A percentile compares a stretch with the other conserved stretches of the same genome.
phyloP scores from a whole-genome alignment of 2,797 vertebrate genomes.

The Pitangus sulphuratus region DNA sequence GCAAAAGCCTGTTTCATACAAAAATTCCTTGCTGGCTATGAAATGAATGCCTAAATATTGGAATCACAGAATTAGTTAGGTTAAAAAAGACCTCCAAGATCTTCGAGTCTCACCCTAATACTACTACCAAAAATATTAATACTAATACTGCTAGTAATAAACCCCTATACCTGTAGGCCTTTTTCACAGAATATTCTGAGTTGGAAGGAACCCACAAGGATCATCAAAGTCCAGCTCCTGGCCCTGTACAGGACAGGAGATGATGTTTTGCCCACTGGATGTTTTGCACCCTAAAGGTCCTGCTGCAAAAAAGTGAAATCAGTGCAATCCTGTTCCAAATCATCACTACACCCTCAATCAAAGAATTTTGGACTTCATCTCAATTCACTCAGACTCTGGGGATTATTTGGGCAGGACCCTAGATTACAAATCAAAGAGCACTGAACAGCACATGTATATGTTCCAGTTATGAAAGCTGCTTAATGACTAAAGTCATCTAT shows the following conservation, averaged over 20 bases:
- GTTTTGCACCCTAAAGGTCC: not conserved
- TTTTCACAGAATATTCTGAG: not conserved
- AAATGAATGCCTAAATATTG: not conserved
- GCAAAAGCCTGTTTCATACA: not conserved
- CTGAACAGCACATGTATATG: not conserved
- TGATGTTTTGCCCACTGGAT: not conserved
- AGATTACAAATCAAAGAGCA: constrained; percentile 36
- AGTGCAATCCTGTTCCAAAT: not conserved
- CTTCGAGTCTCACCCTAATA: not conserved
- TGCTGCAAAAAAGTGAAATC: not conserved
- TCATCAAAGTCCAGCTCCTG: not conserved
- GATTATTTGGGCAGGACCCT: constrained; percentile 33
- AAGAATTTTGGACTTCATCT: constrained; percentile 32
- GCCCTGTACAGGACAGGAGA: not conserved
- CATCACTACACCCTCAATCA: not conserved
- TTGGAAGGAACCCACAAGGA: not conserved
- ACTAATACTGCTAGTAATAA: not conserved
- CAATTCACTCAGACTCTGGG: not conserved
- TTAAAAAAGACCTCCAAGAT: not conserved
- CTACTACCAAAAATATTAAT: not conserved
- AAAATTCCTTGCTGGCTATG: not conserved
- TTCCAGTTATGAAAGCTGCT: constrained; percentile 56
- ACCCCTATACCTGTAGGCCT: not conserved
- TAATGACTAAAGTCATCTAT: constrained; percentile 46
- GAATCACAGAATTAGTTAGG: not conserved